Conservation (phyloP, 2,113 vertebrate species). For the Brevimyrus niger region DNA sequence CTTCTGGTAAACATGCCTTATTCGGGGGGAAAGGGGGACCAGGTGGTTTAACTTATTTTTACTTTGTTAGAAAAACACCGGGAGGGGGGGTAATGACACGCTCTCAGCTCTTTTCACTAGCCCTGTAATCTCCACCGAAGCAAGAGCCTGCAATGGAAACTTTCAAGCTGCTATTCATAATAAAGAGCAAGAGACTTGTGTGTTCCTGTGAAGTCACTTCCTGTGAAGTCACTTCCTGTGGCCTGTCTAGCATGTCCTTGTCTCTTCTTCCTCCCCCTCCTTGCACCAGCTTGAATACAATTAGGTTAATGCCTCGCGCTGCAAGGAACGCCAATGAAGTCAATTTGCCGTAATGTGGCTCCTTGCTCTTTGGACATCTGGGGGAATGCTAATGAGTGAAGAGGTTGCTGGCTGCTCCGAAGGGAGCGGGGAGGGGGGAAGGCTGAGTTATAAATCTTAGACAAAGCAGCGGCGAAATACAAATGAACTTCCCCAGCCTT, state of each 20-base stretch:
- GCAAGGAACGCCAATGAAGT: slow-evolving; percentile 58
- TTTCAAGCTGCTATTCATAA: not conserved
- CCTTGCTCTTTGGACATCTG: slow-evolving; percentile 36
- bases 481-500: not conserved
- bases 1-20: not conserved
- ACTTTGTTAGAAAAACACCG: not conserved
- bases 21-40: not conserved
- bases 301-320: slow-evolving; percentile 62
- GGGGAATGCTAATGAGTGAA: slow-evolving; percentile 57
- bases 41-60: not conserved
- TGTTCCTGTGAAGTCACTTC: too few relatives aligned
- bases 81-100: not conserved
- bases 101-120: not conserved
- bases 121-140: not conserved
- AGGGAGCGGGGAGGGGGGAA: slow-evolving; percentile 25
- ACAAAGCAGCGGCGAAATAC: not conserved
- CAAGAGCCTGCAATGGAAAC: not conserved
- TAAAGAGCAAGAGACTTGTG: too few relatives aligned
- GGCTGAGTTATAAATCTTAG: slow-evolving; percentile 40
- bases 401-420: slow-evolving; percentile 33
- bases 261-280: slow-evolving; percentile 4
- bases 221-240: not conserved
- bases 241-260: not conserved
- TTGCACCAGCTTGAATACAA: slow-evolving; percentile 41
- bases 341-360: slow-evolving; percentile 60